Conservation (phyloP, 2,797 vertebrate species). For the Myotis findleyi region DNA sequence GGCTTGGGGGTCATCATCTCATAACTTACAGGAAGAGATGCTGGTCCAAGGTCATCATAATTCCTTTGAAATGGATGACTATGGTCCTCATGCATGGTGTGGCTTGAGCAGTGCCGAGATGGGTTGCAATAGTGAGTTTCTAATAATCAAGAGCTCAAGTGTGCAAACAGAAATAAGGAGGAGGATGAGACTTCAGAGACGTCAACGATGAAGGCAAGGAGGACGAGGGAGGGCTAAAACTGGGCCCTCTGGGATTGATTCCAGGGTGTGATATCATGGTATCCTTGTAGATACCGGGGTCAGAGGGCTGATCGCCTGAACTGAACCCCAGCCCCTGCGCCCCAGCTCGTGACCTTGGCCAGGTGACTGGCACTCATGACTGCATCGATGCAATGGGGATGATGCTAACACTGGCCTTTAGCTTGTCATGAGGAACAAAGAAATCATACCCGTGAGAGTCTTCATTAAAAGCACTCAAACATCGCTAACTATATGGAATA, state of each 20-base stretch:
- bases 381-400: neutral
- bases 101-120: neutral
- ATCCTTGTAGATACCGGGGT: neutral
- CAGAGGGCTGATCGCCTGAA: accelerated
- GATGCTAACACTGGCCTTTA: neutral
- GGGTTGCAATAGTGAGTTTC: neutral
- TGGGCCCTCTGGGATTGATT: accelerated
- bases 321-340: neutral
- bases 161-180: neutral
- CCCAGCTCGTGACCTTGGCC: neutral
- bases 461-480: neutral
- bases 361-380: neutral
- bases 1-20: conserved; percentile 32
- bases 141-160: conserved; percentile 44
- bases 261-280: accelerated
- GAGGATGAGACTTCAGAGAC: neutral
- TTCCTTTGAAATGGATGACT: conserved; percentile 54
- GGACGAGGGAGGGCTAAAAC: neutral
- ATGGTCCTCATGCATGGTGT: neutral
- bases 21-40: conserved; percentile 62
- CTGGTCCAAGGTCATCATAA: neutral
- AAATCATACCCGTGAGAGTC: too few relatives aligned
- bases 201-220: neutral
- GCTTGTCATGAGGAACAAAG: neutral
- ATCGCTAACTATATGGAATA: accelerated